Base-by-base conservation (phyloP, 92 coral and sea anemone genomes). In the Epizoanthus stellaris region DNA sequence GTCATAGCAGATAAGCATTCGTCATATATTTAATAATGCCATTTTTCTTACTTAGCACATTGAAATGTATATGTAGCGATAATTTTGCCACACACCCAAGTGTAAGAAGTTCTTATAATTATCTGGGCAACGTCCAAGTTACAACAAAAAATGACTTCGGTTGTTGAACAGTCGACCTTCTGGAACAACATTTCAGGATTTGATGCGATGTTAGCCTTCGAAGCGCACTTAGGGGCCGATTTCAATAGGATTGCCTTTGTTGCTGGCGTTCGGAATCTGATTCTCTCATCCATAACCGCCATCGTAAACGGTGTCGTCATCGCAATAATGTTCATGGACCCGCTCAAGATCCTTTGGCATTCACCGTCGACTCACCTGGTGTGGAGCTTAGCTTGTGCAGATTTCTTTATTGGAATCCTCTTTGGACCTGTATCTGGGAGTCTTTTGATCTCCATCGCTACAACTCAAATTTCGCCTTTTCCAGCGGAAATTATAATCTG, bases 251-350 rank as follows among this genome's bases (percentile, higher is more conserved):
- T 63, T 20, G 68, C 38, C 68, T 63, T 63, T 4, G 5, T 21
- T 63, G 8, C 4, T 63, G 68, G 68, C 13, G 38, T 63, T 34
- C 36, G 20, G 14, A 63, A 21, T 2, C 34, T 63, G 68, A 63
- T 20, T 0, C 8, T 63, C 30, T 63, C 68, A 19, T 10, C 38
- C 30, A 3, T 63, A 21, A 3, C 30, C 6, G 11, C 68, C 36
- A 3, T 63, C 13, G 68, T 63, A 34, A 63, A 63, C 68, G 68
- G 3, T 5, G 14, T 34, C 13, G 68, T 63, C 68, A 63, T 63
- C 14, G 68, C 34, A 63, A n/a, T 66, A 66, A 66, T 66, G 70
- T 66, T 66, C 36, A 30, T 66, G 30, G 70, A 66, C 11, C 70
- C 70, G 4, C 70, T 66, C 70, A 66, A 66, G 68, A n/a, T 63